A percentile compares a stretch with the other conserved stretches of the same genome.
phyloP scores from a whole-genome alignment of 2,888 invertebrate species.

The Empis livida region DNA sequence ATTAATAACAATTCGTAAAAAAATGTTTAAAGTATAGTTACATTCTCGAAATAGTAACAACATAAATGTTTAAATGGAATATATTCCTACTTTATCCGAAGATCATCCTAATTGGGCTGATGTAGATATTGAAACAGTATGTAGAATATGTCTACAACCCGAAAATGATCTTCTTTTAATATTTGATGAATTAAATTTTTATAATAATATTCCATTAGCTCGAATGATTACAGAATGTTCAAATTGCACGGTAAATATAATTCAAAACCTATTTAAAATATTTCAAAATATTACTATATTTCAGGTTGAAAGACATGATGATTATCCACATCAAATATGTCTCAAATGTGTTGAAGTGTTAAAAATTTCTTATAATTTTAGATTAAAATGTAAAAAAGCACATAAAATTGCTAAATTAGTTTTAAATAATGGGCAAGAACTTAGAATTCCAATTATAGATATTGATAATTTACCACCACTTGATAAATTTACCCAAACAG shows the following conservation, averaged over 20 bases:
- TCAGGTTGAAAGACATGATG: background rate
- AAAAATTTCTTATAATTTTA: slow-evolving; percentile 27
- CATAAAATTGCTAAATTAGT: slow-evolving; percentile 25
- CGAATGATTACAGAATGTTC: slow-evolving; percentile 29
- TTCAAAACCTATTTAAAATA: background rate
- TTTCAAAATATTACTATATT: background rate
- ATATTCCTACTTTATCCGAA: no score
- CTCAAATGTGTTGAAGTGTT: slow-evolving; percentile 24
- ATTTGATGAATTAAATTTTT: slow-evolving; percentile 22
- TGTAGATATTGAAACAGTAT: slow-evolving; percentile 24
- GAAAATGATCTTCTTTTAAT: slow-evolving; percentile 22
- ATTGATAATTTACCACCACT: background rate
- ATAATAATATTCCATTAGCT: slow-evolving; percentile 19
- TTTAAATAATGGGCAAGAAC: slow-evolving; percentile 14
- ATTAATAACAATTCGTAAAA: no score
- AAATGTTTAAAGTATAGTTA: no score
- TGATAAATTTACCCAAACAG: slow-evolving; percentile 26
- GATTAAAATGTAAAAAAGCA: slow-evolving; percentile 28
- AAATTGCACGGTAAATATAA: slow-evolving; percentile 18
- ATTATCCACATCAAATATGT: slow-evolving; percentile 31
- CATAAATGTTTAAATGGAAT: no score
- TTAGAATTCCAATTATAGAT: background rate
- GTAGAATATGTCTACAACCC: slow-evolving; percentile 28
- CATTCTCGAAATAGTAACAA: no score
- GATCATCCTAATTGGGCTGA: background rate